These are phyloP conservation scores for Chymomyza amoena DNA, from an alignment of 2,888 invertebrate species.

Conservation along the genomic window DNA sequence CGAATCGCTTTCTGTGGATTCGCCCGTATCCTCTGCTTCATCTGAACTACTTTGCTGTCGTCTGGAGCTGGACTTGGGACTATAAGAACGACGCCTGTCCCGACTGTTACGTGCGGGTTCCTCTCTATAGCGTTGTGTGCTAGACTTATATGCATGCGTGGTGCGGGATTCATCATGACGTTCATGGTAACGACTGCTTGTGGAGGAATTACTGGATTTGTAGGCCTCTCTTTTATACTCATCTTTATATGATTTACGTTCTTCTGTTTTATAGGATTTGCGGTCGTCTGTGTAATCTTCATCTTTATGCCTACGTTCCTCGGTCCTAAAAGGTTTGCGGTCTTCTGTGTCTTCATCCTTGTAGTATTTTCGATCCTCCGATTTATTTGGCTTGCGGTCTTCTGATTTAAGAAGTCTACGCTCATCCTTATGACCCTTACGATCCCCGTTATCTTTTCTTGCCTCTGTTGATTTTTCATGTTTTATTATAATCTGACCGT, in stretches of 20 bases:
- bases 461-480: constrained; percentile 30
- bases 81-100: constrained; percentile 16
- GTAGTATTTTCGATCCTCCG: constrained; percentile 10
- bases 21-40: constrained; percentile 57
- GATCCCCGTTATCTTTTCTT: not conserved
- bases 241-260: not conserved
- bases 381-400: constrained; percentile 10
- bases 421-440: constrained; percentile 14
- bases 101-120: constrained; percentile 13
- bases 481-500: constrained; percentile 69
- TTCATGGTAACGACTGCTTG: constrained; percentile 33
- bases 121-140: constrained; percentile 25
- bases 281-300: constrained; percentile 12
- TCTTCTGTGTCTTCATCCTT: constrained; percentile 38
- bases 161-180: constrained; percentile 20
- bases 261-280: constrained; percentile 26
- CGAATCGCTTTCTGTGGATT: constrained; percentile 61
- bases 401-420: constrained; percentile 6
- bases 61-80: constrained; percentile 28
- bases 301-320: constrained; percentile 15
- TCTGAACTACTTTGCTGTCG: constrained; percentile 49
- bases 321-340: constrained; percentile 17
- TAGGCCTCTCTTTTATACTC: constrained; percentile 1
- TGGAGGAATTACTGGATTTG: constrained; percentile 14
- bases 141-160: constrained; percentile 15